These are phyloP conservation scores for Trichonephila clavata DNA, from an alignment of 1,140 invertebrate genomes.

Conservation along the genomic window DNA sequence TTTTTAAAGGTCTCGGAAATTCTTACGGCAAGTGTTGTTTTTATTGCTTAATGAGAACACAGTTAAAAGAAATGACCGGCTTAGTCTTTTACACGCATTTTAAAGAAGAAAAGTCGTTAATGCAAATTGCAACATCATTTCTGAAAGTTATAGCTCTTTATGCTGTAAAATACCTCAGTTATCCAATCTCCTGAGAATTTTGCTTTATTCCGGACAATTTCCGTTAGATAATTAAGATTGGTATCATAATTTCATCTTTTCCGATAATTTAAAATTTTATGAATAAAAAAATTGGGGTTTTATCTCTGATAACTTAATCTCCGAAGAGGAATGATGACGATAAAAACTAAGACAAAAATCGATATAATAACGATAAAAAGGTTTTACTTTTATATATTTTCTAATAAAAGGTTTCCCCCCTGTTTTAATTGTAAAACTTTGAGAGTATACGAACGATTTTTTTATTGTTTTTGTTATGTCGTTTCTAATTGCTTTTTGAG, in stretches of 20 bases:
- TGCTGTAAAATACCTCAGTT: slow-evolving; percentile 10
- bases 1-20: neutral
- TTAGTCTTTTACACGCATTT: neutral
- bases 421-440: neutral
- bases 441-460: no score
- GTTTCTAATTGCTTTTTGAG: neutral
- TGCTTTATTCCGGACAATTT: neutral
- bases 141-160: slow-evolving; percentile 24
- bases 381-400: neutral
- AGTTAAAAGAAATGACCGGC: neutral
- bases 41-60: neutral
- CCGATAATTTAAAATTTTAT: slow-evolving; percentile 20
- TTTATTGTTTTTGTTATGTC: neutral
- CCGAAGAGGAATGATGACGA: neutral
- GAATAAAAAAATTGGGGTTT: neutral
- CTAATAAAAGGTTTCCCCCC: neutral
- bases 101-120: slow-evolving; percentile 6
- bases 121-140: slow-evolving; percentile 31
- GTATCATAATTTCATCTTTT: slow-evolving; percentile 26
- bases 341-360: neutral
- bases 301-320: neutral
- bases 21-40: neutral
- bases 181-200: neutral
- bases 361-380: neutral
- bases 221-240: slow-evolving; percentile 1